Evolutionary conservation across 2,888 invertebrate species (phyloP), one percentile per base, ranked within the genome.

Genomic region (Troides oblongomaculatus): DNA sequence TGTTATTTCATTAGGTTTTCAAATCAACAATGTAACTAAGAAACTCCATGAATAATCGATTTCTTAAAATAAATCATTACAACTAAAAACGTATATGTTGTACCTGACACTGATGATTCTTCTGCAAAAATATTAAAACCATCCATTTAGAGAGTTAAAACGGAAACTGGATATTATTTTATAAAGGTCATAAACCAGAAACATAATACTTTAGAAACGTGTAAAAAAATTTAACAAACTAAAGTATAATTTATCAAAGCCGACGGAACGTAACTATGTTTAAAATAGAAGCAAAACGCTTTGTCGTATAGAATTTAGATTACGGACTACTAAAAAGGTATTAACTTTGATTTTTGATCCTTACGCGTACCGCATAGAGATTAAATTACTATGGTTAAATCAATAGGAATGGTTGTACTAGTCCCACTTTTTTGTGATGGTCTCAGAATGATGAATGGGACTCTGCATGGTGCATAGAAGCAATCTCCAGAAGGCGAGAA

Each of bases 371-470:
- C 2, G 4, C 36, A 57, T 36, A 67, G 61, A 39, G n/a, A 8
- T 23, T 30, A 70, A 53, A 64, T 69, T 69, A 25, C 23, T 60
- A 61, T 64, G 61, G 12, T 25, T n/a, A 0, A 17, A 8, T 2
- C 17, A 43, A 57, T 68, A 53, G 59, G 14, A 14, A 59, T 69
- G 60, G 7, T 36, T 66, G 39, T 66, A 61, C 36, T 17, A 53
- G 53, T 62, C 50, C 17, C 39, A 68, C 58, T 50, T 46, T 56
- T 64, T 64, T 67, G 62, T 25, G 39, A 68, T 72, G 66, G 70
- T 71, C 73, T 70, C 70, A 59, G 71, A 73, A 76, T 79, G 79
- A 81, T 76, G 75, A 75, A 79, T 81, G 78, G 76, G 76, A 76
- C 77, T 74, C 75, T 71, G 73, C 70, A 74, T 76, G 74, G 74